A percentile compares a stretch with the other conserved stretches of the same genome.
Evolutionary conservation across 2,888 invertebrate genomes (phyloP).

Genomic region (Sisyra terminalis): DNA sequence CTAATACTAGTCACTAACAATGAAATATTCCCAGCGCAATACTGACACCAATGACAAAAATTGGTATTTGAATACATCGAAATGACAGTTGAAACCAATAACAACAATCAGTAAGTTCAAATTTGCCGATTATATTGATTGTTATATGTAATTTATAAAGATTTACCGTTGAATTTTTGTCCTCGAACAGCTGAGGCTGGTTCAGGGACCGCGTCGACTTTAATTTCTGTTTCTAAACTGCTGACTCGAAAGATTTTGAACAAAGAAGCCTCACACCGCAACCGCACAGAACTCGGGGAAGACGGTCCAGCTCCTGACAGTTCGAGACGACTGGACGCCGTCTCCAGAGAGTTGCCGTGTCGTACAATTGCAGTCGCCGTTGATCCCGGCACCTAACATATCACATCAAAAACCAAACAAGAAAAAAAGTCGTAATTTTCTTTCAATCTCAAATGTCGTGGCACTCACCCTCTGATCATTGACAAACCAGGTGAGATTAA

Average conservation of each 20-base stretch:
- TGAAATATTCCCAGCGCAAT: too few relatives aligned
- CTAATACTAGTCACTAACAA: too few relatives aligned
- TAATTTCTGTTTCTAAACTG: conserved; percentile 39
- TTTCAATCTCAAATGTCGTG: not conserved
- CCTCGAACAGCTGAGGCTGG: conserved; percentile 39
- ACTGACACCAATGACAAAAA: too few relatives aligned
- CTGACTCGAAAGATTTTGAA: conserved; percentile 42
- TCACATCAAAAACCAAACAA: not conserved
- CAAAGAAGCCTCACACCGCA: conserved; percentile 45
- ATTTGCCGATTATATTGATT: too few relatives aligned
- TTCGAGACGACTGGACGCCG: conserved; percentile 39
- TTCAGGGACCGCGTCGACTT: conserved; percentile 40
- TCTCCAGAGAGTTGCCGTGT: conserved; percentile 38
- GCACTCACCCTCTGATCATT: conserved; percentile 36
- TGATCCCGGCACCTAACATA: conserved; percentile 38
- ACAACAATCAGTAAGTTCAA: too few relatives aligned
- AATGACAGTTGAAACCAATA: too few relatives aligned
- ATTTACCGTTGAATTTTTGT: conserved; percentile 10
- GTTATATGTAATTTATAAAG: too few relatives aligned
- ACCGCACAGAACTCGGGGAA: conserved; percentile 35
- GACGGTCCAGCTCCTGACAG: conserved; percentile 32
- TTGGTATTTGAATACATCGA: too few relatives aligned
- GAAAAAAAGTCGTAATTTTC: too few relatives aligned
- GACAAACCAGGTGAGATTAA: conserved; percentile 47
- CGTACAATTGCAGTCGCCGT: conserved; percentile 38